Evolutionary conservation across 2,888 invertebrate genomes (phyloP).

Genomic region (Phrixothrix hirtus): DNA sequence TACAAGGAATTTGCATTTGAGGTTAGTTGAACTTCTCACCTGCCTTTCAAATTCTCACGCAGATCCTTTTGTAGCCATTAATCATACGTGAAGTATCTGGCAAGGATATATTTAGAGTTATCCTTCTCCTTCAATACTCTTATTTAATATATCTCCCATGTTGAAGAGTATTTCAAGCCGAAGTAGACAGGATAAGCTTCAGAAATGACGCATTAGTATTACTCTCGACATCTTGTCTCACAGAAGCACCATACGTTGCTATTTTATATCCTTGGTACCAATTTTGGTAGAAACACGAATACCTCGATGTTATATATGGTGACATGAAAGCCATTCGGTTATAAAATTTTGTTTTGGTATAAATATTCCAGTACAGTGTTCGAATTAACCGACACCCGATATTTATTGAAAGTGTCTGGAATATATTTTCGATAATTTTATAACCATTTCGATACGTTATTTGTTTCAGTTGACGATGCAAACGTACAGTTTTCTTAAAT

Average conservation of each 20-base stretch:
- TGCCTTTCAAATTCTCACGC: conserved; percentile 16
- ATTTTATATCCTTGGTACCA: conserved; percentile 14
- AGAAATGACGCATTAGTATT: conserved; percentile 30
- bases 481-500: not conserved
- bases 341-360: too few species aligned
- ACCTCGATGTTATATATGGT: conserved; percentile 10
- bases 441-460: not conserved
- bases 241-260: conserved; percentile 8
- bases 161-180: conserved; percentile 27
- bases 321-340: too few species aligned
- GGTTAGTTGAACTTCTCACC: conserved; percentile 12
- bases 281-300: conserved; percentile 9
- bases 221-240: conserved; percentile 25
- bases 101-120: conserved; percentile 23
- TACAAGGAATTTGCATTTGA: conserved; percentile 2
- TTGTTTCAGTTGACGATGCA: not conserved
- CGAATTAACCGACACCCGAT: too few species aligned
- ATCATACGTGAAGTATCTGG: conserved; percentile 25
- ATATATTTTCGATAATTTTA: not conserved
- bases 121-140: conserved; percentile 25
- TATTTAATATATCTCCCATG: conserved; percentile 20
- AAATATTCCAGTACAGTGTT: too few species aligned
- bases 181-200: conserved; percentile 30
- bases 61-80: conserved; percentile 18
- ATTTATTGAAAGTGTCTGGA: not conserved